A percentile compares a stretch with the other conserved stretches of the same genome.
phyloP scores from a whole-genome alignment of 2,888 invertebrate genomes.

The Drosophila mimetica region DNA sequence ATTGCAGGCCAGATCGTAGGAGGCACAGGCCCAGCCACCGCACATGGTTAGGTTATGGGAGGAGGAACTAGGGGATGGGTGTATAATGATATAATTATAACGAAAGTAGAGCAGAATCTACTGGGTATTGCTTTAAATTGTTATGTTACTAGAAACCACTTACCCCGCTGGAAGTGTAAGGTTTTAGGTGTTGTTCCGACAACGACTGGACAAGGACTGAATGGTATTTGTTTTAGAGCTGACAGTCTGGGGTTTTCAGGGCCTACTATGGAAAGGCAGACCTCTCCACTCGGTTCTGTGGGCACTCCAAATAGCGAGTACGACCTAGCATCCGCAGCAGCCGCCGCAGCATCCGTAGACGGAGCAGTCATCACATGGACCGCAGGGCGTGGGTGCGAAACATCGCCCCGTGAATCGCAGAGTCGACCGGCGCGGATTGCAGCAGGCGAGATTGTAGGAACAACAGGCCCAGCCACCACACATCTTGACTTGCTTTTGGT shows the following conservation, averaged over 20 bases:
- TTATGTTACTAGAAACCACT: no score
- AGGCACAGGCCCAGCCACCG: slow-evolving; percentile 72
- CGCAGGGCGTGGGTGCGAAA: slow-evolving; percentile 64
- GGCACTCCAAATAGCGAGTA: background rate
- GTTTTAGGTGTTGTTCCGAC: slow-evolving; percentile 4
- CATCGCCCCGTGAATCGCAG: slow-evolving; percentile 66
- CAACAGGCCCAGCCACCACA: slow-evolving; percentile 72
- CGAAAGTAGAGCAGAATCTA: no score
- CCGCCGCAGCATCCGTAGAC: slow-evolving; percentile 41
- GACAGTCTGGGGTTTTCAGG: background rate
- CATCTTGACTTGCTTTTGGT: slow-evolving; percentile 41
- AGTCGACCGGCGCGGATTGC: slow-evolving; percentile 57
- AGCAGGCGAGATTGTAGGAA: slow-evolving; percentile 61
- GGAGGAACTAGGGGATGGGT: background rate
- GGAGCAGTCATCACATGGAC: slow-evolving; percentile 50
- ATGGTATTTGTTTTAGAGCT: background rate
- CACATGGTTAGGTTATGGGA: slow-evolving; percentile 49
- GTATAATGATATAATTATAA: no score
- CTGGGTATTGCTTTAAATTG: no score
- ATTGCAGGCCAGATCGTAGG: slow-evolving; percentile 58
- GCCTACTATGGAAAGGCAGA: slow-evolving; percentile 20
- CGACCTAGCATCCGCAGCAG: slow-evolving; percentile 43
- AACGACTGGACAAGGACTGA: slow-evolving; percentile 17
- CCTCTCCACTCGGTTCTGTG: slow-evolving; percentile 14
- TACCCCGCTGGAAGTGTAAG: slow-evolving; percentile 7